Base-by-base conservation (phyloP, 2,797 vertebrate genomes). In the Caiman crocodilus region DNA sequence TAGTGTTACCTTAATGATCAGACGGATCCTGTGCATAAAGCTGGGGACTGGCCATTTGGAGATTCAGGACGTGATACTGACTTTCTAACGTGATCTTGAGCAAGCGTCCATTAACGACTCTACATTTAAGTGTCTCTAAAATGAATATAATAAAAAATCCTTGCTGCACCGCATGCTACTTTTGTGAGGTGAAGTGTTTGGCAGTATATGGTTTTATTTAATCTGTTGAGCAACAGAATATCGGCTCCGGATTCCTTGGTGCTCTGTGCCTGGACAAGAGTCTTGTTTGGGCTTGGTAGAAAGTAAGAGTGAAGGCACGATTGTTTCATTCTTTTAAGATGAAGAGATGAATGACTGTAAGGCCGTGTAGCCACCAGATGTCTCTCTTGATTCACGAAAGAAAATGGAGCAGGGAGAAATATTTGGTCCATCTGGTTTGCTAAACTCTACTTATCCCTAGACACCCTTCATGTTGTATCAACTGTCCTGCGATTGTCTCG, bases 261-360 rank as follows among this genome's bases (percentile, higher is more conserved):
- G 25, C 4, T 23, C 16, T 35, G 30, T 13, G 10, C 69, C 25
- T 5, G 65, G 20, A 26, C 0, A 5, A 14, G 14, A 60, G 50
- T 7, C 61, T 73, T 28, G 58, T 25, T 14, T 2, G 4, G 26
- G 4, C 16, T 1, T 10, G 35, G 42, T 65, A 8, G 60, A 1
- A n/a, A 1, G 58, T 0, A 26, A 14, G 21, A 1, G 5, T 0
- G 2, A 1, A 14, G 30, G 13, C 12, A 25, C 17, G 16, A 23
- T 9, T 3, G 1, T 2, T 20, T 7, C 0, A 0, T 2, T 32
- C 30, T 55, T 26, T 3, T 0, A 13, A 1, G 59, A 16, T 26
- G 57, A 35, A 14, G 50, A 4, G 4, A 6, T 12, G 26, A 26
- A 25, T 2, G 5, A 26, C 77, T 12, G 26, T 23, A 1, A 35